Base-by-base conservation (phyloP, 1,140 invertebrate species). In the Venturia canescens region DNA sequence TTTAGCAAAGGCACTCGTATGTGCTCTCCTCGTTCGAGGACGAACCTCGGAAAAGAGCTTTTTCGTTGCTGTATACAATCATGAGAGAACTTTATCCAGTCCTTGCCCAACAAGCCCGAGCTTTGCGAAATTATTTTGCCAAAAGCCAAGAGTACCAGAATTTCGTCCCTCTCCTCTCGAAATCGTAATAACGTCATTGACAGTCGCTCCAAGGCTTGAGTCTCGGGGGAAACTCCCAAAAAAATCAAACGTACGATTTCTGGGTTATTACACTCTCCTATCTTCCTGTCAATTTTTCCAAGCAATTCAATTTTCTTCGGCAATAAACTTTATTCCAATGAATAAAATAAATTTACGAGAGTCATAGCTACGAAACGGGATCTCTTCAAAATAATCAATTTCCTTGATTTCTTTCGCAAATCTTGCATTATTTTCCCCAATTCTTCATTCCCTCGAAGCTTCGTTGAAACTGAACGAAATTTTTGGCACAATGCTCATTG, bases 131-230 rank as follows among this genome's bases (percentile, higher is more conserved):
- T 63, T 23, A 63, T 63, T 26, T 63, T 21, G n/a, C 48, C 4
- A 50, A 50, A 50, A 50, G 18, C n/a, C 50, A 21, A 53, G 18
- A 53, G 50, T 53, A 53, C 50, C 50, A 53, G 1, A 53, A 53
- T 53, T 53, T 53, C 50, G n/a, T 53, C 18, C 50, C 50, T n/a
- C 1, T 1, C 16, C 50, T 53, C 50, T 53, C n/a, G 50, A 53
- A 53, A 53, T 53, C 50, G 50, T 53, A 53, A 53, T 53, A 53
- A 53, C 50, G 50, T 53, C 50, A 53, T 53, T 53, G 50, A 53
- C 50, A 53, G 50, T 21, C 18, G 4, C n/a, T 53, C 18, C 50
- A 7, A 53, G 50, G n/a, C 16, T 53, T 53, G 18, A 4, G 18
- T 53, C 50, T 18, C 50, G 18, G 4, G 50, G 50, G 50, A 21